Conservation (phyloP, 2,797 vertebrate genomes). For the Buceros bicornis region DNA sequence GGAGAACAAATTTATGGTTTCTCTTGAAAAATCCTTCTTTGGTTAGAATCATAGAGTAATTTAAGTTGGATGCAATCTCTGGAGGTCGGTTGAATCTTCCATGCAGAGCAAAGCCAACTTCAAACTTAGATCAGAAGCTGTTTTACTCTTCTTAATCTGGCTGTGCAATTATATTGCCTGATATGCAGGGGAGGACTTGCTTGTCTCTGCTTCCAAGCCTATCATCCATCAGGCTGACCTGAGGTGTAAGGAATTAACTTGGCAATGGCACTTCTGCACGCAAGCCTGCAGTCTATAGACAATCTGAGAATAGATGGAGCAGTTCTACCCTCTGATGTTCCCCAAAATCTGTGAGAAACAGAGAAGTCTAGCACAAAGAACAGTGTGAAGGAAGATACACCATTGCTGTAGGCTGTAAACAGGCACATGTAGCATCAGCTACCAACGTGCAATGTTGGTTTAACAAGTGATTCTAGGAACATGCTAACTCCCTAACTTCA, state of each 20-base stretch:
- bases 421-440: neutral
- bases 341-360: neutral
- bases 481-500: neutral
- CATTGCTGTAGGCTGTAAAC: neutral
- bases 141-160: neutral
- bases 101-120: neutral
- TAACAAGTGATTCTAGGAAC: neutral
- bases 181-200: rapidly evolving
- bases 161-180: neutral
- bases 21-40: neutral
- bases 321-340: neutral
- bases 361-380: neutral
- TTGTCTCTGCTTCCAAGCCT: neutral
- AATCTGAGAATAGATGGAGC: neutral
- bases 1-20: neutral
- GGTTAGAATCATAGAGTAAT: neutral
- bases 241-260: neutral
- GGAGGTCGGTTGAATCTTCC: neutral
- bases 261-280: neutral
- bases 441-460: neutral
- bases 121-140: neutral
- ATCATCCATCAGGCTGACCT: neutral
- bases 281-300: neutral
- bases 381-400: neutral
- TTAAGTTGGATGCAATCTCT: neutral